Evolutionary conservation across 2,113 vertebrate species (phyloP).

Genomic region (Poicephalus gulielmi): DNA sequence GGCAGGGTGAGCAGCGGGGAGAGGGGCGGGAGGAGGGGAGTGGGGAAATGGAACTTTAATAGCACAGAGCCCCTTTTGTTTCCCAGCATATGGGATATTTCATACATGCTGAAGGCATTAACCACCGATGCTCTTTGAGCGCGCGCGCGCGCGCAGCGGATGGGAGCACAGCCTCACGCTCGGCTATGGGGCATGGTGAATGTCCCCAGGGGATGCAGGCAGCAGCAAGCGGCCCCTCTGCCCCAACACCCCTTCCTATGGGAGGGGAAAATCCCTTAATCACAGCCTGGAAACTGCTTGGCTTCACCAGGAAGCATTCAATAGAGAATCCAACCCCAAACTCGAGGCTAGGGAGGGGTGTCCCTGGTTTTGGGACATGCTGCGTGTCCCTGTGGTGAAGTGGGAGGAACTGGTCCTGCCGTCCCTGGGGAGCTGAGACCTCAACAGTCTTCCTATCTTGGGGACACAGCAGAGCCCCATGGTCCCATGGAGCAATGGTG

Average conservation of each 20-base stretch:
- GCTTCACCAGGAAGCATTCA: background rate
- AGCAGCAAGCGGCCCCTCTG: background rate
- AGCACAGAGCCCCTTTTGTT: conserved; percentile 86
- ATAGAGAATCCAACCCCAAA: background rate
- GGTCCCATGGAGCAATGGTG: rapidly evolving
- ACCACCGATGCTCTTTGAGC: conserved; percentile 79
- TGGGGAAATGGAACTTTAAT: conserved; percentile 83
- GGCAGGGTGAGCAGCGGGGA: conserved; percentile 71
- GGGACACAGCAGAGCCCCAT: background rate
- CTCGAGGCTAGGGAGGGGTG: background rate
- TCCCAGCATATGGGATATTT: conserved; percentile 84
- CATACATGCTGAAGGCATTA: conserved; percentile 86
- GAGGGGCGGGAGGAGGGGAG: conserved; percentile 73
- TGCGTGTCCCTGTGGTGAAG: rapidly evolving
- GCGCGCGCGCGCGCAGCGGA: conserved; percentile 35
- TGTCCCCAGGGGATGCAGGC: conserved; percentile 33
- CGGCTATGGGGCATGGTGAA: background rate
- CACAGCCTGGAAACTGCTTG: background rate
- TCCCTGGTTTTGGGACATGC: background rate
- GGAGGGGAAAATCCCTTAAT: background rate
- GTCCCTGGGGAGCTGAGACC: background rate
- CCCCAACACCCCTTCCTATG: rapidly evolving
- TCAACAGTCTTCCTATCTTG: background rate
- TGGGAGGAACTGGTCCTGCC: no score
- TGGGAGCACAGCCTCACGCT: conserved; percentile 56